Conservation (phyloP, 1,140 invertebrate genomes). For the Thrips palmi region DNA sequence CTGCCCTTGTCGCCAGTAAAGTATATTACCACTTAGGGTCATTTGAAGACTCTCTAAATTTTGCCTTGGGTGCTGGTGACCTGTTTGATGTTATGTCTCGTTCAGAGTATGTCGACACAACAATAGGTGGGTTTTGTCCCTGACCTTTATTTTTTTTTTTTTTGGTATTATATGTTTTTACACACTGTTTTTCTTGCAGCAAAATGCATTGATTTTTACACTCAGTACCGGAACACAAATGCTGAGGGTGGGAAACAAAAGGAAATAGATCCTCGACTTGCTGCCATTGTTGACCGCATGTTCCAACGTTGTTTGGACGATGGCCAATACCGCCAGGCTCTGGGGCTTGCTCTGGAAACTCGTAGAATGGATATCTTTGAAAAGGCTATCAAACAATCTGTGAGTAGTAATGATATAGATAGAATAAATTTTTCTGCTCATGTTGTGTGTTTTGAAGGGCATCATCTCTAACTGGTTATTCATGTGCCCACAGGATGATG, state of each 20-base stretch:
- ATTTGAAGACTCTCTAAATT: constrained; percentile 88
- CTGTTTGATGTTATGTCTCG: constrained; percentile 86
- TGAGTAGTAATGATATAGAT: constrained; percentile 21
- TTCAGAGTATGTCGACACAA: constrained; percentile 93
- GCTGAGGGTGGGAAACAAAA: constrained; percentile 37
- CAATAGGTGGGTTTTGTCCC: constrained; percentile 40
- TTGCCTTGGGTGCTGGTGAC: constrained; percentile 81
- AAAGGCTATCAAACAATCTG: constrained; percentile 70
- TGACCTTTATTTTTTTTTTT: constrained; percentile 5
- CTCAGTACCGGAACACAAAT: constrained; percentile 56
- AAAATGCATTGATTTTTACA: constrained; percentile 92
- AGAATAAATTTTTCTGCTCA: constrained; percentile 3
- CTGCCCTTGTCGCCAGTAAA: constrained; percentile 94
- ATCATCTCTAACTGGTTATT: constrained; percentile 7
- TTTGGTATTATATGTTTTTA: constrained; percentile 3
- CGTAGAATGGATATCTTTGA: constrained; percentile 92
- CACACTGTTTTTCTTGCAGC: constrained; percentile 28
- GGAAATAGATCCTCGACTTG: constrained; percentile 69
- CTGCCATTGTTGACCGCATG: constrained; percentile 92
- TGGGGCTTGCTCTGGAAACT: constrained; percentile 89
- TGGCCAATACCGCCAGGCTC: constrained; percentile 79
- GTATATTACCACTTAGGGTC: constrained; percentile 95
- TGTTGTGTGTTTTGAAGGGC: background rate
- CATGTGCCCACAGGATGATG: constrained; percentile 48
- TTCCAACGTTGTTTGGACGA: constrained; percentile 90